Conservation (phyloP, 2,888 invertebrate species). For the Aporophyla lueneburgensis region DNA sequence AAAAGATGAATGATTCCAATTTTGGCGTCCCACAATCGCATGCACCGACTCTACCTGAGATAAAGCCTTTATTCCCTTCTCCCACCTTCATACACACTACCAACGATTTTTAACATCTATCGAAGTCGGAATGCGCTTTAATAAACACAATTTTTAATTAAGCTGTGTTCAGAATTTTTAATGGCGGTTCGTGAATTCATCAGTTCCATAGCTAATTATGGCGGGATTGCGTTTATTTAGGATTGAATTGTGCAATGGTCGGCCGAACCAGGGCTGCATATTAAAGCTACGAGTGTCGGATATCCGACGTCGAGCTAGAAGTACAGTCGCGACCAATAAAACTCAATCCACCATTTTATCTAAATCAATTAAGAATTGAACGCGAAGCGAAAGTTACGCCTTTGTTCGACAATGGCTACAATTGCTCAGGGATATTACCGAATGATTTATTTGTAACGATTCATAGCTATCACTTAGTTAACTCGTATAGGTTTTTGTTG, state of each 20-base stretch:
- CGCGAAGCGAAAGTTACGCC: constrained; percentile 28
- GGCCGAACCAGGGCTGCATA: constrained; percentile 78
- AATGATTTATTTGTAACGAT: constrained; percentile 36
- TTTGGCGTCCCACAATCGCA: constrained; percentile 78
- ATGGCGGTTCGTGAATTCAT: constrained; percentile 83
- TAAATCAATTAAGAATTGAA: constrained; percentile 52
- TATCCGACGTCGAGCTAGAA: constrained; percentile 84
- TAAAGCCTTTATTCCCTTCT: constrained; percentile 73
- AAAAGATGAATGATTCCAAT: constrained; percentile 89
- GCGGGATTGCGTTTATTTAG: constrained; percentile 85
- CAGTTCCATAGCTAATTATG: constrained; percentile 87
- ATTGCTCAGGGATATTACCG: constrained; percentile 6
- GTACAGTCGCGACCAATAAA: constrained; percentile 77
- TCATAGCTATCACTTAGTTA: constrained; percentile 35
- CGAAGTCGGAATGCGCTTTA: constrained; percentile 70
- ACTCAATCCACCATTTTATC: constrained; percentile 53
- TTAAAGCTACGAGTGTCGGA: constrained; percentile 87
- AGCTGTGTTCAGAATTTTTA: constrained; percentile 78
- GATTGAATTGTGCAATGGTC: constrained; percentile 85
- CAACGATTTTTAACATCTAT: constrained; percentile 63
- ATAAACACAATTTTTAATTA: constrained; percentile 81
- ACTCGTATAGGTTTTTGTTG: constrained; percentile 31
- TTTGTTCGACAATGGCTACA: constrained; percentile 28
- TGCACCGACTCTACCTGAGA: constrained; percentile 79
- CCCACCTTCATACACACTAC: constrained; percentile 56